These are phyloP conservation scores for Crotalus viridis DNA, from an alignment of 2,113 vertebrate species.

Conservation along the genomic window DNA sequence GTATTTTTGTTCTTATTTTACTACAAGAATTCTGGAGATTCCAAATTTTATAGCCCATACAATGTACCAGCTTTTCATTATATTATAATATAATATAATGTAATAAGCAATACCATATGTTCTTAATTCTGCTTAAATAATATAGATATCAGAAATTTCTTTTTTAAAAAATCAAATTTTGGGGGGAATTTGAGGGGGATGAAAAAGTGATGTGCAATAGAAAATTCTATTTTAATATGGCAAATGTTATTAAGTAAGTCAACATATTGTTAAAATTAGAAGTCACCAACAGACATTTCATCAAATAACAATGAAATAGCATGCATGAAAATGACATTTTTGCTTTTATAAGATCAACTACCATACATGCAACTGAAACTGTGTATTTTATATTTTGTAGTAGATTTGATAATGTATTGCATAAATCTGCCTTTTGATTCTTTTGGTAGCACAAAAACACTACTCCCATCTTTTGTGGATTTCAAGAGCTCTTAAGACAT, in stretches of 20 bases:
- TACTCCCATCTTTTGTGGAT: accelerated
- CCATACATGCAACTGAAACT: accelerated
- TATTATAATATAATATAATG: neutral
- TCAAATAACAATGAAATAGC: neutral
- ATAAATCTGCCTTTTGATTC: neutral
- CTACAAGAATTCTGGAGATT: neutral
- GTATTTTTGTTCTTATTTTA: neutral
- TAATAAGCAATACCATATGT: neutral
- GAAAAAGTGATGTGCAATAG: neutral
- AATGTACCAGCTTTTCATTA: neutral
- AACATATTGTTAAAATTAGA: neutral
- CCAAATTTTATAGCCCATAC: neutral
- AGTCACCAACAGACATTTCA: neutral
- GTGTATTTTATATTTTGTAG: neutral
- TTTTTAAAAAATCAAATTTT: neutral
- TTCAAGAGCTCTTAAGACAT: constrained; percentile 30
- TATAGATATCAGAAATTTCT: neutral
- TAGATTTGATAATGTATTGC: neutral
- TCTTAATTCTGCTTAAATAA: neutral
- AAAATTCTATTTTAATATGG: neutral
- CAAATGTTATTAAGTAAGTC: neutral
- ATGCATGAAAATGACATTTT: neutral
- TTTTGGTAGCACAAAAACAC: neutral
- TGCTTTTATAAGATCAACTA: neutral
- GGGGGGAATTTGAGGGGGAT: neutral